Evolutionary conservation across 2,888 invertebrate species (phyloP), one percentile per base, ranked within the genome.

Genomic region (Augochlorella aurata): DNA sequence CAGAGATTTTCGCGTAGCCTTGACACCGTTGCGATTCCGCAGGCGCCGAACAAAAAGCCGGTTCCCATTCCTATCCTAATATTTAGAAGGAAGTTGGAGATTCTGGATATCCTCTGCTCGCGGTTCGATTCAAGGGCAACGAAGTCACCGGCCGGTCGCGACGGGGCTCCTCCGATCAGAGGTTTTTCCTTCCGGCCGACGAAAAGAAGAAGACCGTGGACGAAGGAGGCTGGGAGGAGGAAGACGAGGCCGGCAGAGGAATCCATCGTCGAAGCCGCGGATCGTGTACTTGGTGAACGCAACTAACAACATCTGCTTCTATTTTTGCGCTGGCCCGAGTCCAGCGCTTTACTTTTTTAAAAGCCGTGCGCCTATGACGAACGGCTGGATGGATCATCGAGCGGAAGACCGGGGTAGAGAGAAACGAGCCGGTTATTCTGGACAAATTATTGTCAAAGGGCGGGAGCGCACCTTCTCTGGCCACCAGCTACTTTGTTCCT

Each of bases 271-370:
- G 87, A 83, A 76, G 80, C 85, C 79, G 76, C 58, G 74, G 85
- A 54, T 72, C 85, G 87, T 87, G 79, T 88, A 87, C 87, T 85
- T 87, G 88, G 78, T 88, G 91, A 92, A 92, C 91, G 90, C 92
- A 90, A 90, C 91, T 90, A 92, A 92, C 92, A 93, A 93, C 93
- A 93, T 93, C 93, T 93, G 93, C 93, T 93, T 93, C 93, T 93
- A 93, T 93, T 93, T 93, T 93, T 92, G 92, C 92, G 90, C 90
- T 93, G 93, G 93, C 93, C 90, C 90, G 89, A 89, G 90, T 93
- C 93, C 93, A 93, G 93, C 92, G 90, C 90, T 92, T 92, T 90
- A 92, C 90, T 92, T 93, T 93, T 92, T 91, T 92, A 92, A 91
- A 89, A 77, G 83, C 80, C 83, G 81, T 84, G 84, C 86, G 86